These are phyloP conservation scores for Drosophila ochracea DNA, from an alignment of 2,888 invertebrate species.

Conservation along the genomic window DNA sequence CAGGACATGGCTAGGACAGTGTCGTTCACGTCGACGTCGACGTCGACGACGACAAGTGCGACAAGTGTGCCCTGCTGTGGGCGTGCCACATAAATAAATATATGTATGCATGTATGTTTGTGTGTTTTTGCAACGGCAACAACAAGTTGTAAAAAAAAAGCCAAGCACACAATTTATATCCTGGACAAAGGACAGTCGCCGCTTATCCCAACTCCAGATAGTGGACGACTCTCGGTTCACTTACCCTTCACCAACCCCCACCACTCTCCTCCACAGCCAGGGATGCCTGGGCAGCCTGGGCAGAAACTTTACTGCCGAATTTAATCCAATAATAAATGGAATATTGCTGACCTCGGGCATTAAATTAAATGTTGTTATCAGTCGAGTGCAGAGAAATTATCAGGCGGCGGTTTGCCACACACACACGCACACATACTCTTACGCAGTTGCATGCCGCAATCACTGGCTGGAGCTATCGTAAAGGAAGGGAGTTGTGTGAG, in stretches of 20 bases:
- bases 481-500: slow-evolving; percentile 7
- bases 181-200: slow-evolving; percentile 56
- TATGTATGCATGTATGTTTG: slow-evolving; percentile 33
- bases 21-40: slow-evolving; percentile 14
- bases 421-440: slow-evolving; percentile 25
- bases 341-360: slow-evolving; percentile 86
- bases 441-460: slow-evolving; percentile 13
- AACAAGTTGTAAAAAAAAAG: slow-evolving; percentile 53
- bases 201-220: slow-evolving; percentile 71
- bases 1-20: slow-evolving; percentile 49
- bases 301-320: slow-evolving; percentile 83
- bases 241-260: not conserved
- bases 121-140: slow-evolving; percentile 15
- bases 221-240: slow-evolving; percentile 45
- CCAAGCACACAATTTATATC: slow-evolving; percentile 71
- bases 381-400: slow-evolving; percentile 85
- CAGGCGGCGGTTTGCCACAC: slow-evolving; percentile 68
- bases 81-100: slow-evolving; percentile 63
- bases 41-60: slow-evolving; percentile 63
- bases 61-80: slow-evolving; percentile 67
- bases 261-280: not conserved
- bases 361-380: slow-evolving; percentile 86
- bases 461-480: not conserved
- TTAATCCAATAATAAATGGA: slow-evolving; percentile 86
- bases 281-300: not conserved